Conservation (phyloP, 2,113 vertebrate genomes). For the Seriola aureovittata region DNA sequence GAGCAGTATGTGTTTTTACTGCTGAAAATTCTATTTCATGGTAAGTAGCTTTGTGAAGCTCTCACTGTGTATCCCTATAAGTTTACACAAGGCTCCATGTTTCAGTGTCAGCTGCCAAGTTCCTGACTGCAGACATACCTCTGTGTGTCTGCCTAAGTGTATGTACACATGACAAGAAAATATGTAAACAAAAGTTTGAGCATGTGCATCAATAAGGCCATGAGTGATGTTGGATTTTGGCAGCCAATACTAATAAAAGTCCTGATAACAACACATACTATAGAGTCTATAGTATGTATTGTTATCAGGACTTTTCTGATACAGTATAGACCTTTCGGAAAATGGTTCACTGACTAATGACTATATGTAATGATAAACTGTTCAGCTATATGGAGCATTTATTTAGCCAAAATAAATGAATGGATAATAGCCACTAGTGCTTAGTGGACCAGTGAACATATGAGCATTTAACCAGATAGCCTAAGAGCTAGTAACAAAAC, state of each 20-base stretch:
- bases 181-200: constrained; percentile 39
- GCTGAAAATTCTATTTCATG: constrained; percentile 30
- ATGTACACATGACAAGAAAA: constrained; percentile 30
- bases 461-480: neutral
- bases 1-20: constrained; percentile 20
- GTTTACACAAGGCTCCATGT: constrained; percentile 18
- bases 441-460: neutral
- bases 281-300: neutral
- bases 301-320: too few species aligned
- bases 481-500: neutral
- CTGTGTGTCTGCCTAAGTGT: constrained; percentile 6
- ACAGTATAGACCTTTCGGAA: too few species aligned
- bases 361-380: neutral
- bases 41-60: constrained; percentile 26
- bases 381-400: neutral
- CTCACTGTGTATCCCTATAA: neutral
- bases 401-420: too few species aligned
- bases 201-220: neutral
- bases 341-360: neutral
- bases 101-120: constrained; percentile 13
- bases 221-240: constrained; percentile 7
- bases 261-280: neutral
- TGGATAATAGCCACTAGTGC: too few species aligned
- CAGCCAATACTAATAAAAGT: constrained; percentile 1
- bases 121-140: constrained; percentile 22